These are phyloP conservation scores for Podocnemis expansa DNA, from an alignment of 2,113 vertebrate species.

Conservation along the genomic window DNA sequence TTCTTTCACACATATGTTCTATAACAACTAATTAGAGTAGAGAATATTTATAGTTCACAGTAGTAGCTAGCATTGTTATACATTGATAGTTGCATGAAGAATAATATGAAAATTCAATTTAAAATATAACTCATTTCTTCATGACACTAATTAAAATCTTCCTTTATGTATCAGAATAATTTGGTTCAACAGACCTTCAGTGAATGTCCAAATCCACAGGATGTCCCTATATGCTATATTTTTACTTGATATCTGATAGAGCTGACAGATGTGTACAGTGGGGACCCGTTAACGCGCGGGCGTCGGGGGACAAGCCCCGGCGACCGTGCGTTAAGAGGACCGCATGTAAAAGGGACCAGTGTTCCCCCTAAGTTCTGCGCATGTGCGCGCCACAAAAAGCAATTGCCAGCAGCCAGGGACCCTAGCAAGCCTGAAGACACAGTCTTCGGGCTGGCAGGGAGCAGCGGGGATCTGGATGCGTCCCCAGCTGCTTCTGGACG, in stretches of 20 bases:
- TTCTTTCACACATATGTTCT: slow-evolving; percentile 14
- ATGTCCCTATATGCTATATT: not conserved
- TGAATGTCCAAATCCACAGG: not conserved
- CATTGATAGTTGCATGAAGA: not conserved
- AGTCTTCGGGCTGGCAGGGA: no score
- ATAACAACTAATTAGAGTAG: not conserved
- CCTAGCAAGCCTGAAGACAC: no score
- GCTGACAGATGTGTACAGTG: slow-evolving; percentile 26
- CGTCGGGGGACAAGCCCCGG: no score
- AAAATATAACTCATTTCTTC: not conserved
- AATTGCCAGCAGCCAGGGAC: no score
- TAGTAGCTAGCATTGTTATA: slow-evolving; percentile 25
- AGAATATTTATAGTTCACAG: slow-evolving; percentile 3
- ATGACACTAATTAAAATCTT: not conserved
- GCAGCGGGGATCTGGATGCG: no score
- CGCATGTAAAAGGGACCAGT: no score
- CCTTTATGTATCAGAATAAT: not conserved
- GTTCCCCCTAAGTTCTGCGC: no score
- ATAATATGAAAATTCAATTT: not conserved
- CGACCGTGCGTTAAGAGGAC: no score
- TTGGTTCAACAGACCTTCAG: slow-evolving; percentile 19
- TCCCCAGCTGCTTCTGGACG: no score
- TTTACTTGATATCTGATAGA: slow-evolving; percentile 8
- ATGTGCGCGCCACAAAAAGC: no score
- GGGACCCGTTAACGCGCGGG: no score